A percentile compares a stretch with the other conserved stretches of the same genome.
Evolutionary conservation across 2,888 invertebrate genomes (phyloP).

Genomic region (Amiota communis): DNA sequence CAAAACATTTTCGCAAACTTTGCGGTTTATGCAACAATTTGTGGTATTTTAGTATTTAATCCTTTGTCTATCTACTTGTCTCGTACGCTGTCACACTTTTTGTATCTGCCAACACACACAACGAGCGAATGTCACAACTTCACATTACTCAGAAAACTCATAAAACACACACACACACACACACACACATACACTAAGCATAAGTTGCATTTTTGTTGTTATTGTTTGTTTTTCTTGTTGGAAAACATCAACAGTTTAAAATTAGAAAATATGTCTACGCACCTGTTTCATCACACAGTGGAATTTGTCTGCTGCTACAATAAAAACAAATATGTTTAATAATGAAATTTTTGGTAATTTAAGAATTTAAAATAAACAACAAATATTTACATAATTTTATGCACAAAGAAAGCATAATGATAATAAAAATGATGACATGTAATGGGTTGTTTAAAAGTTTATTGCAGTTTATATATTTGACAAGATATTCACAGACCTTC

Average conservation of each 20-base stretch:
- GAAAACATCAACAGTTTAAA: slow-evolving; percentile 61
- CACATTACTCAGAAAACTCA: neutral
- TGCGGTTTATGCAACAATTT: slow-evolving; percentile 67
- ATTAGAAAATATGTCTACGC: neutral
- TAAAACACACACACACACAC: slow-evolving; percentile 13
- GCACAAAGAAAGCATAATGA: too few relatives aligned
- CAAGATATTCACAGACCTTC: too few relatives aligned
- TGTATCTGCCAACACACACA: neutral
- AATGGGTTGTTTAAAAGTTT: too few relatives aligned
- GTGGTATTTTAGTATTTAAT: slow-evolving; percentile 67
- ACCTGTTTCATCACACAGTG: too few relatives aligned
- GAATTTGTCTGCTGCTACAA: too few relatives aligned
- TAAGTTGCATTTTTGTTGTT: too few relatives aligned
- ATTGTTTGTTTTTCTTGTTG: slow-evolving; percentile 39
- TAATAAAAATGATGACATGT: too few relatives aligned
- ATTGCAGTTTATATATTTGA: too few relatives aligned
- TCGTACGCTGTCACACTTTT: slow-evolving; percentile 31
- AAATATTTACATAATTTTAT: too few relatives aligned
- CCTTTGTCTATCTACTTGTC: slow-evolving; percentile 65
- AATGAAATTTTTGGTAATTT: too few relatives aligned
- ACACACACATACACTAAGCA: neutral
- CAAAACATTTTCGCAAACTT: slow-evolving; percentile 60
- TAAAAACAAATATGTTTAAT: too few relatives aligned
- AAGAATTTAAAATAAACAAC: too few relatives aligned
- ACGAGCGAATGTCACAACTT: slow-evolving; percentile 8